Evolutionary conservation across 1,140 invertebrate species (phyloP), one percentile per base, ranked within the genome.

Genomic region (Temnothorax longispinosus): DNA sequence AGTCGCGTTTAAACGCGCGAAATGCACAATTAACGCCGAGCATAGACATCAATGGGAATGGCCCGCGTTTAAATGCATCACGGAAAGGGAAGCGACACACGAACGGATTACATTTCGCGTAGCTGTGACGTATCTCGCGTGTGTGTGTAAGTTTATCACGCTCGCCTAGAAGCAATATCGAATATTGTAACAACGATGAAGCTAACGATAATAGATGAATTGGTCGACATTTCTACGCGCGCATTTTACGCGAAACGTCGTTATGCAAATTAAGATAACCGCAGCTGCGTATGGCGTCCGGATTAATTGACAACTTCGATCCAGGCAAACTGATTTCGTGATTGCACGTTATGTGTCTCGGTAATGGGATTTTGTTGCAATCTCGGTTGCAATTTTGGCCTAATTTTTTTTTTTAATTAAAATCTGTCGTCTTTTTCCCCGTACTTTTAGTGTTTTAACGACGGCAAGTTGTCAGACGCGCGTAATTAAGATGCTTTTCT

Each of bases 11-110:
- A 90, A 69, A 91, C 89, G 89, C 72, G 89, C 38, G 50, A 64
- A 90, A 90, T 90, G 86, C 72, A 69, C 87, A 85, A 88, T 90
- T 90, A 90, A 88, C 86, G 65, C 76, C 50, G n/a, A 18, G 38
- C 60, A 44, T 13, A 32, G 60, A 41, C 72, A 56, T 78, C 82
- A 85, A 85, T 85, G 82, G 41, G 15, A 78, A 78, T 44, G 47
- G 38, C 47, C 5, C 32, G 44, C 56, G 27, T 62, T 41, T 50
- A 18, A 84, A 54, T n/a, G 69, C 69, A 41, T 13, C 13, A 6
- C 47, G 52, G 4, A 10, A 44, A 41, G 27, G 64, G 18, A 27
- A 52, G 8, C 47, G 11, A 35, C 7, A 27, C 35, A 52, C 50
- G 27, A 21, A 21, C 41, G 7, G 41, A 69, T 67, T 67, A 41